A percentile compares a stretch with the other conserved stretches of the same genome.
These are phyloP conservation scores for Sesamia nonagrioides DNA, from an alignment of 1,140 invertebrate genomes.

Conservation along the genomic window DNA sequence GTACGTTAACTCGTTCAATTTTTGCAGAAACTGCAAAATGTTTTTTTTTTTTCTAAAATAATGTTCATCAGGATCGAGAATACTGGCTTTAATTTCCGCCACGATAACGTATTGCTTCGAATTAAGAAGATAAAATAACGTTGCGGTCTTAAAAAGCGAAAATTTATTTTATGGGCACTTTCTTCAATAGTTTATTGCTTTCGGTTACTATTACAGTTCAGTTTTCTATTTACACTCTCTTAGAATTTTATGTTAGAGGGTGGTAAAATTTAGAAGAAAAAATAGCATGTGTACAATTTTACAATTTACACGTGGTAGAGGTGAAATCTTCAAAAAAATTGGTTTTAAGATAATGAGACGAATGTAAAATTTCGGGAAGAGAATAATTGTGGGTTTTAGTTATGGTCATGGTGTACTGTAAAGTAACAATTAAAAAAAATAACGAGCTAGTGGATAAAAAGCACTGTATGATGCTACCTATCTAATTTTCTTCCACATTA, in stretches of 20 bases:
- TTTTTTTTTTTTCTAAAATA: constrained; percentile 44
- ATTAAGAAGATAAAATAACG: constrained; percentile 45
- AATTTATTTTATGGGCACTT: constrained; percentile 48
- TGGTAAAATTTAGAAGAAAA: constrained; percentile 8
- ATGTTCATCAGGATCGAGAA: constrained; percentile 30
- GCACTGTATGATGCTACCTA: too few relatives aligned
- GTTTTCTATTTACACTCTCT: constrained; percentile 33
- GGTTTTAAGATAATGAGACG: too few relatives aligned
- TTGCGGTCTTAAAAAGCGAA: constrained; percentile 20
- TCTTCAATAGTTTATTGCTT: constrained; percentile 43
- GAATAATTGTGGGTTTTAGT: too few relatives aligned
- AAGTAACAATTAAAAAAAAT: too few relatives aligned
- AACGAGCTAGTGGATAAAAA: too few relatives aligned
- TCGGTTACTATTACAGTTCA: constrained; percentile 25
- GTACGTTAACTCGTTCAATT: constrained; percentile 54
- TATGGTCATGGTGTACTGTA: too few relatives aligned
- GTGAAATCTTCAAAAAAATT: too few relatives aligned
- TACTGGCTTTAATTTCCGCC: constrained; percentile 30
- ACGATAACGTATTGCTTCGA: constrained; percentile 35
- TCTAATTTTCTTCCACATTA: too few relatives aligned
- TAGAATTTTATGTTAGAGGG: constrained; percentile 1
- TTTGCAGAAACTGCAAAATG: constrained; percentile 33
- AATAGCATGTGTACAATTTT: too few relatives aligned
- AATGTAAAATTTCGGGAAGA: too few relatives aligned
- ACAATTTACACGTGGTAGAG: too few relatives aligned